phyloP scores from a whole-genome alignment of 2,888 invertebrate genomes.

The Torymus texanus region DNA sequence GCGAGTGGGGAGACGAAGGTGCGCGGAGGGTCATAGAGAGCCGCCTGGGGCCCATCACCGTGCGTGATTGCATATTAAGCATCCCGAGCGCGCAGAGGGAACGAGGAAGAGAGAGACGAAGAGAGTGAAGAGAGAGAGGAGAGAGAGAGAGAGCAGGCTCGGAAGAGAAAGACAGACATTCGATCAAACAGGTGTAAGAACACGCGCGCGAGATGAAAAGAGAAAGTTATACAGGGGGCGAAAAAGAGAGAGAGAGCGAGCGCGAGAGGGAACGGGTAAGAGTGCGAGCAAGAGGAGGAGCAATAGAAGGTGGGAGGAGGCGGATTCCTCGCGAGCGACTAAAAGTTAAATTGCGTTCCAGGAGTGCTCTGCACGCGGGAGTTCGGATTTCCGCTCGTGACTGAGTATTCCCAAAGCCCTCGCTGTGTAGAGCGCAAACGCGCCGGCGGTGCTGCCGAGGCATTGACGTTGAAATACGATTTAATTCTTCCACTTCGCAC shows the following conservation, averaged over 20 bases:
- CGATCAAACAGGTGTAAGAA: conserved; percentile 56
- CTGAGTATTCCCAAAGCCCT: conserved; percentile 70
- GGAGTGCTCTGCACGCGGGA: conserved; percentile 60
- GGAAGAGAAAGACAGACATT: conserved; percentile 25
- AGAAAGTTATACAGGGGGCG: conserved; percentile 54
- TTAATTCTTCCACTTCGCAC: conserved; percentile 70
- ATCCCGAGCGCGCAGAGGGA: conserved; percentile 49
- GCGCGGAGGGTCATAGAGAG: conserved; percentile 48
- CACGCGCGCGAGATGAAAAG: conserved; percentile 43
- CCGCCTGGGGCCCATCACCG: conserved; percentile 62
- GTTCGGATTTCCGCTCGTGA: conserved; percentile 70
- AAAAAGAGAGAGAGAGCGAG: conserved; percentile 39
- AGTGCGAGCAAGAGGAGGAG: conserved; percentile 51
- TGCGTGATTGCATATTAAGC: conserved; percentile 70
- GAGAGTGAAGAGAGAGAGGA: conserved; percentile 31
- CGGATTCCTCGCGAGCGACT: conserved; percentile 66
- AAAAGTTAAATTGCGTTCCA: conserved; percentile 73
- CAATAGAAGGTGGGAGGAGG: conserved; percentile 34
- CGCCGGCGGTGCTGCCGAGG: conserved; percentile 64
- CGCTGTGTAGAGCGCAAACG: conserved; percentile 50
- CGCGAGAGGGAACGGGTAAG: conserved; percentile 36
- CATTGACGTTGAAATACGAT: conserved; percentile 71
- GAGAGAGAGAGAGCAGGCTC: conserved; percentile 19
- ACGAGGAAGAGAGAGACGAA: conserved; percentile 29
- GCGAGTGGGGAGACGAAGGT: not conserved